Conservation (phyloP, 2,113 vertebrate species). For the Grus americana region DNA sequence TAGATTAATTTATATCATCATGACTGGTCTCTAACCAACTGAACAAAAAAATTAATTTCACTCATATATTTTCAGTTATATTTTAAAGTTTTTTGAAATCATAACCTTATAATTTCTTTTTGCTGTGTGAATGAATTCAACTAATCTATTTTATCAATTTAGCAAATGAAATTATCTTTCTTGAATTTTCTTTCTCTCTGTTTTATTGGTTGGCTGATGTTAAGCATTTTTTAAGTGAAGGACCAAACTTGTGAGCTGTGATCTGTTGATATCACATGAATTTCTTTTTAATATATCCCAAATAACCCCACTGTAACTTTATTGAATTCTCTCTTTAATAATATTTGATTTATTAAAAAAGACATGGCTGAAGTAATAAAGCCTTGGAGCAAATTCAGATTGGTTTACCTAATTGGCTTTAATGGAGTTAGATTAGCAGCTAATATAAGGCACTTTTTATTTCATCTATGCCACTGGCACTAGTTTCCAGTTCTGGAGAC, state of each 20-base stretch:
- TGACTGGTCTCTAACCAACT: neutral
- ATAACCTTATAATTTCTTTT: neutral
- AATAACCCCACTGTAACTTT: neutral
- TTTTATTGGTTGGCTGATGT: neutral
- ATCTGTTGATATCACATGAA: neutral
- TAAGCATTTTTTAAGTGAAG: neutral
- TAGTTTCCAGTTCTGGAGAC: neutral
- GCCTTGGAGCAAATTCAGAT: neutral
- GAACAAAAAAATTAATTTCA: neutral
- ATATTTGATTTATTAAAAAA: constrained; percentile 3
- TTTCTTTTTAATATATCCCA: neutral
- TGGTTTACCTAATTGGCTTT: neutral
- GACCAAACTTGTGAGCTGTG: neutral
- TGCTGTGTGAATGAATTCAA: neutral
- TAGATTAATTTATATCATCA: neutral
- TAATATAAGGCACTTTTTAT: neutral
- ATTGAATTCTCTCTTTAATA: neutral
- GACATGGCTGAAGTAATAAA: neutral
- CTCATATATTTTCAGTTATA: neutral
- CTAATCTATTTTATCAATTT: neutral
- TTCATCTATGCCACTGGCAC: neutral
- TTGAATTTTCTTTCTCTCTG: neutral
- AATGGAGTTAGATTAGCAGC: neutral
- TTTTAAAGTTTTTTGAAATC: neutral
- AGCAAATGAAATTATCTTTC: neutral